These are phyloP conservation scores for Mus spicilegus DNA, from an alignment of 2,113 vertebrate genomes.

Conservation along the genomic window DNA sequence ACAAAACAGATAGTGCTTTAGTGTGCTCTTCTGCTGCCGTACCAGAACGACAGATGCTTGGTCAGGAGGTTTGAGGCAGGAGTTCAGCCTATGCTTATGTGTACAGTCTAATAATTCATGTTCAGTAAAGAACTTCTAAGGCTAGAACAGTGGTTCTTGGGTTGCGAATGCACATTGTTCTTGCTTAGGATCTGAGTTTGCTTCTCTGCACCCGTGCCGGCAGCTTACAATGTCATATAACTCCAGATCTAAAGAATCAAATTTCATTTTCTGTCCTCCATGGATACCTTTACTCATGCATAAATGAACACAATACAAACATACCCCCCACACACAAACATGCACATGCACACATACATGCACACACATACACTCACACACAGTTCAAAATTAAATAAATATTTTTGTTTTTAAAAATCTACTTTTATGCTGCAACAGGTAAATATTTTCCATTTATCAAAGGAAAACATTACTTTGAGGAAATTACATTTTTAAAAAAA, in stretches of 20 bases:
- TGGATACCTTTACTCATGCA: not conserved
- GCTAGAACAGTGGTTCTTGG: not conserved
- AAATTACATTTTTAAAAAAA: not conserved
- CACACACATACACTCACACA: not conserved
- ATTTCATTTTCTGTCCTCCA: too few species aligned
- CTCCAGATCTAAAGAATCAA: not conserved
- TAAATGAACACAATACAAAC: too few species aligned
- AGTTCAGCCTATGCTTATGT: not conserved
- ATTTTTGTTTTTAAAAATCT: not conserved
- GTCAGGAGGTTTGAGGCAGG: fast-evolving
- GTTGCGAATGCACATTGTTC: too few species aligned
- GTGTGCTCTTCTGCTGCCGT: not conserved
- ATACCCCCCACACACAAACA: not conserved
- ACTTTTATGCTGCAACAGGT: not conserved
- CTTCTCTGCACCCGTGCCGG: not conserved
- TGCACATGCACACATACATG: fast-evolving
- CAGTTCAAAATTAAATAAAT: not conserved
- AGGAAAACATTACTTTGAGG: too few species aligned
- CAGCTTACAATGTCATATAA: not conserved
- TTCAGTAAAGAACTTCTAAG: not conserved
- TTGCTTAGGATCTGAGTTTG: not conserved
- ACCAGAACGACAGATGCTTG: not conserved
- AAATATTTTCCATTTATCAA: not conserved
- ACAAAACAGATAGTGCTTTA: not conserved
- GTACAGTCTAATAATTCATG: not conserved